Conservation (phyloP, 2,797 vertebrate species). For the Myoxocephalus aenaeus region DNA sequence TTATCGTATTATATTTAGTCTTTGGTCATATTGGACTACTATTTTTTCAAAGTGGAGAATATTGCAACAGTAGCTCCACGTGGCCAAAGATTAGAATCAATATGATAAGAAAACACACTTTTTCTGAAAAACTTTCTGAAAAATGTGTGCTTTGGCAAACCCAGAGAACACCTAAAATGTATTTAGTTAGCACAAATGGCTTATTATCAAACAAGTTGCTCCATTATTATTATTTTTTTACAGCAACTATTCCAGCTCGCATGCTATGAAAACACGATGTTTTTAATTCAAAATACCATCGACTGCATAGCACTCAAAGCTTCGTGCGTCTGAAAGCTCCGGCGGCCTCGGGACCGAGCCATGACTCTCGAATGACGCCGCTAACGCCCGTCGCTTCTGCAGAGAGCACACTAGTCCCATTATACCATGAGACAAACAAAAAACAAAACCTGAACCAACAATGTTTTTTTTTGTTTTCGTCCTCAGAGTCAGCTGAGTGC, state of each 20-base stretch:
- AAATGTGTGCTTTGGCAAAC: too few relatives aligned
- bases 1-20: background rate
- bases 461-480: background rate
- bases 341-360: constrained; percentile 49
- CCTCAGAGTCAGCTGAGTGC: constrained; percentile 91
- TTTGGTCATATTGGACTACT: background rate
- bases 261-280: background rate
- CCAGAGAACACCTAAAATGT: too few relatives aligned
- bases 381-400: background rate
- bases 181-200: background rate
- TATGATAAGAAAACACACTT: background rate
- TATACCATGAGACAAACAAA: constrained; percentile 27
- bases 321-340: background rate
- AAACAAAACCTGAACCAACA: background rate
- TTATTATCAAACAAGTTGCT: background rate
- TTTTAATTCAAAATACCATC: background rate
- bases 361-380: constrained; percentile 75
- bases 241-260: background rate
- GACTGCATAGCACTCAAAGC: background rate
- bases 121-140: background rate
- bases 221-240: background rate
- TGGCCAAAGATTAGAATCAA: background rate
- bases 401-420: constrained; percentile 52
- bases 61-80: background rate
- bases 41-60: background rate